Base-by-base conservation (phyloP, 2,113 vertebrate genomes). In the Tapirus terrestris region DNA sequence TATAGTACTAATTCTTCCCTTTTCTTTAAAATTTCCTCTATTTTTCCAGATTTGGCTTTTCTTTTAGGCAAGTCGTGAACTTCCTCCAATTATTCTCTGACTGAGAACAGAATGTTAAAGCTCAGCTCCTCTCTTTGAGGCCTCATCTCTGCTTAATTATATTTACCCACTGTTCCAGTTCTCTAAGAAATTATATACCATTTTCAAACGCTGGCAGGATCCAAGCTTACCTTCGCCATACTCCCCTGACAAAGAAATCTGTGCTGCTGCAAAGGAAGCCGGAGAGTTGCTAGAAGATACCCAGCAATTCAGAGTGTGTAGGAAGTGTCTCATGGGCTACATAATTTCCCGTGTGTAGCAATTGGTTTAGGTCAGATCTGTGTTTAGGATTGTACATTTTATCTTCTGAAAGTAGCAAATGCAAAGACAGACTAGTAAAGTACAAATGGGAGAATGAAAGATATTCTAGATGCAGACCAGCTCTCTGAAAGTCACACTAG, bases 371-470 rank as follows among this genome's bases (percentile, higher is more conserved):
- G 90, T 98, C 97, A 98, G 90, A 95, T 97, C 97, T 97, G 81
- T 95, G 88, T 97, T 94, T 97, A 96, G 95, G 92, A 89, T 70
- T 63, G 53, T 87, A 98, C 93, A 97, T 95, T 98, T 98, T 96
- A 97, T 95, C 93, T 97, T 97, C 96, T 97, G 48, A 96, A 97
- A 93, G 98, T 88, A 98, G 97, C 97, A 98, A 98, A 96, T 96
- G 65, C 17, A 87, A 97, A 98, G 96, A 95, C 91, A 92, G 56
- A 82, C 3, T 12, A 77, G 83, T 63, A 84, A 82, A 98, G 97
- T 96, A 93, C 91, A 98, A 92, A 97, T 94, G 95, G 96, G 88
- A 97, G 95, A 97, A 96, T 95, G 97, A 97, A 94, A 94, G 94
- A 96, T 91, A 96, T 96, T 98, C 91, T 97, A 63, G 96, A 97